These are phyloP conservation scores for Syngnathus acus DNA, from an alignment of 2,797 vertebrate genomes.

Conservation along the genomic window DNA sequence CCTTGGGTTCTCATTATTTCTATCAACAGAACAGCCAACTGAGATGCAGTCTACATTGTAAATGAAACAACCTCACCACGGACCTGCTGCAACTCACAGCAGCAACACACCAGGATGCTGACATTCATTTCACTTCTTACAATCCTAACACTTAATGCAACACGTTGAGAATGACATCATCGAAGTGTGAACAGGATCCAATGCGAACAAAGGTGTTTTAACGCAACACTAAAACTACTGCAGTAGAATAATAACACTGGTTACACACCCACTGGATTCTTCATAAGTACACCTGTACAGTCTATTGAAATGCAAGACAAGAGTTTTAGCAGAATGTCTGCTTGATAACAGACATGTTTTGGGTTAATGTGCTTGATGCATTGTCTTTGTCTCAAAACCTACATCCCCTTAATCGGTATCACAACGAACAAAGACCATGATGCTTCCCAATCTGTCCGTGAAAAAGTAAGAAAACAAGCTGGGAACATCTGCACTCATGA, in stretches of 20 bases:
- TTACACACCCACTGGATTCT: not conserved
- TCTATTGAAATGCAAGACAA: not conserved
- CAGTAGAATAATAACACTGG: not conserved
- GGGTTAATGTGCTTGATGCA: too few species aligned
- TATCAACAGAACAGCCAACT: not conserved
- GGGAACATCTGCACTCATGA: too few species aligned
- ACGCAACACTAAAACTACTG: not conserved
- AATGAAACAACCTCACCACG: not conserved
- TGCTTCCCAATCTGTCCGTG: too few species aligned
- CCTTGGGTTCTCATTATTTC: not conserved
- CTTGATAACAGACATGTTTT: not conserved
- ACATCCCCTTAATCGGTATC: too few species aligned
- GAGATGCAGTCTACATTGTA: not conserved
- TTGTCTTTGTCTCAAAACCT: too few species aligned
- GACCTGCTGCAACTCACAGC: not conserved
- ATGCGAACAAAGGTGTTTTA: not conserved
- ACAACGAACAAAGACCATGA: too few species aligned
- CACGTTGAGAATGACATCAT: not conserved
- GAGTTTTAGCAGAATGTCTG: not conserved
- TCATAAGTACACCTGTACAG: not conserved
- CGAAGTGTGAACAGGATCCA: not conserved
- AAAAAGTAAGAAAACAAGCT: too few species aligned
- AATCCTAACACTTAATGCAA: not conserved
- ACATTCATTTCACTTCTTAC: not conserved
- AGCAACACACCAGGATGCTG: not conserved